A percentile compares a stretch with the other conserved stretches of the same genome.
These are phyloP conservation scores for Petrocephalus schoutedeni DNA, from an alignment of 2,797 vertebrate species.

Conservation along the genomic window DNA sequence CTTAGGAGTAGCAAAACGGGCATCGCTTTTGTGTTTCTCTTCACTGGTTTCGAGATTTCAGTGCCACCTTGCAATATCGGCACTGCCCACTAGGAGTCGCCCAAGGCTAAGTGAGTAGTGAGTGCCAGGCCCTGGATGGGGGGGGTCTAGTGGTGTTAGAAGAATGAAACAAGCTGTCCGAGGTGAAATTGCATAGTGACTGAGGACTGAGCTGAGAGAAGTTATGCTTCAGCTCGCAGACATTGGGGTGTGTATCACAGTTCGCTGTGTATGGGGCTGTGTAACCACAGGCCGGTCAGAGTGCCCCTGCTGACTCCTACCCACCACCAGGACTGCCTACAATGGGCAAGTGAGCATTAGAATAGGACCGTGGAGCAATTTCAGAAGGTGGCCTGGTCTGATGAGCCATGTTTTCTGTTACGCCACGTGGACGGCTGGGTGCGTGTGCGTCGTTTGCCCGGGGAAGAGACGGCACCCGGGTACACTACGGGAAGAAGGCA, in stretches of 20 bases:
- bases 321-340: no score
- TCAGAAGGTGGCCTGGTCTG: no score
- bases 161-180: constrained; percentile 11
- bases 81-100: neutral
- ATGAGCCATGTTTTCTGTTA: no score
- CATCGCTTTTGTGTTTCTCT: neutral
- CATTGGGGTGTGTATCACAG: neutral
- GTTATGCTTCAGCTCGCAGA: neutral
- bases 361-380: no score
- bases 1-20: neutral
- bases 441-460: no score
- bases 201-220: neutral
- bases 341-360: neutral
- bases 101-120: neutral
- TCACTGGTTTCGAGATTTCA: neutral
- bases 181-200: neutral
- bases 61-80: neutral
- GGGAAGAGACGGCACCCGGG: no score
- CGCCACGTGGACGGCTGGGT: no score
- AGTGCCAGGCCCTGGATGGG: neutral
- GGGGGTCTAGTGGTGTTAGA: neutral
- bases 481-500: no score
- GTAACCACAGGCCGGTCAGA: no score
- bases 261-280: no score
- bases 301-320: no score